Evolutionary conservation across 2,888 invertebrate species (phyloP).

Genomic region (Tolmerus cingulatus): DNA sequence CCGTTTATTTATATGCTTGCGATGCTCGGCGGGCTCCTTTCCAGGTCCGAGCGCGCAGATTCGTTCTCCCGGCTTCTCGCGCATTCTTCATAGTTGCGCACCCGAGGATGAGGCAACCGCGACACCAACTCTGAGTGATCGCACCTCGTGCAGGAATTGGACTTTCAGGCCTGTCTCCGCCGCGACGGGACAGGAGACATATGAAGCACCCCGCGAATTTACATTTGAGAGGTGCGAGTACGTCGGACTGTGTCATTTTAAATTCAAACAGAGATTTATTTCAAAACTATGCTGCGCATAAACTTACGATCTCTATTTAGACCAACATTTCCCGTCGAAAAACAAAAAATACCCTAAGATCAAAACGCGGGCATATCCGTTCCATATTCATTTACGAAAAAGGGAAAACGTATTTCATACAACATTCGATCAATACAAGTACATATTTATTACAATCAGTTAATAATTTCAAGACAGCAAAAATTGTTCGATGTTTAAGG

Average conservation of each 20-base stretch:
- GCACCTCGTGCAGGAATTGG: background rate
- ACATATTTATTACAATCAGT: too few relatives aligned
- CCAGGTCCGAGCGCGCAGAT: background rate
- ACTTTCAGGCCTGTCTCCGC: background rate
- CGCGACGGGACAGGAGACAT: background rate
- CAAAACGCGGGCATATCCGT: background rate
- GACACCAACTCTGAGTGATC: background rate
- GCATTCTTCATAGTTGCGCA: background rate
- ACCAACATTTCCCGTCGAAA: background rate
- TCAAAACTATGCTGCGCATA: background rate
- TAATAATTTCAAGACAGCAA: too few relatives aligned
- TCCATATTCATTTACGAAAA: background rate
- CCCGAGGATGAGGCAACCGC: background rate
- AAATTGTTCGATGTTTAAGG: too few relatives aligned
- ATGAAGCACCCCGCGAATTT: background rate
- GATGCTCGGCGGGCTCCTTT: background rate
- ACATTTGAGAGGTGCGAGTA: background rate
- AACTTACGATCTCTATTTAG: background rate
- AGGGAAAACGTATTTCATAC: background rate
- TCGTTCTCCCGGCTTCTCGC: background rate
- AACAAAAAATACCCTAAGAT: background rate
- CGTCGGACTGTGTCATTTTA: background rate
- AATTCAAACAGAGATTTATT: background rate
- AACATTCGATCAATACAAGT: too few relatives aligned
- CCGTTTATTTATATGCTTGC: background rate